These are phyloP conservation scores for Balanococcus diminutus DNA, from an alignment of 2,888 invertebrate species.

Conservation along the genomic window DNA sequence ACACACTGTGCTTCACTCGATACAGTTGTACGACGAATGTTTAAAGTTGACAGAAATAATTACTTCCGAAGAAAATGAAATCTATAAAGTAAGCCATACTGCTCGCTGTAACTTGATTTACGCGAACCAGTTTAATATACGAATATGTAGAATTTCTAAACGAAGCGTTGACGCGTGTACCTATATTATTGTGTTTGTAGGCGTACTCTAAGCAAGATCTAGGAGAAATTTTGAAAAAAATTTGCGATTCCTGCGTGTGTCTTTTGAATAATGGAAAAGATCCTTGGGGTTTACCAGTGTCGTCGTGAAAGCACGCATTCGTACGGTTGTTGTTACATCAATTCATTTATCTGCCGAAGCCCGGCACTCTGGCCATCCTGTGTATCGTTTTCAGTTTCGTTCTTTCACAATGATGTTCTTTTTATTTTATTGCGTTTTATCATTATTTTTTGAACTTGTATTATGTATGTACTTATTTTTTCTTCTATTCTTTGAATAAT, in stretches of 20 bases:
- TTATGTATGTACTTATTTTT: too few species aligned
- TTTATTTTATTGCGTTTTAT: too few species aligned
- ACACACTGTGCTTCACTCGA: constrained; percentile 78
- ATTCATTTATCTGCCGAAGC: too few species aligned
- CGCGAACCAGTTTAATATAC: too few species aligned
- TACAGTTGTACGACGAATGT: constrained; percentile 77
- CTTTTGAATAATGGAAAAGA: constrained; percentile 79
- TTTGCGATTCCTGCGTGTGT: constrained; percentile 78
- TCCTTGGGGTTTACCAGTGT: constrained; percentile 72
- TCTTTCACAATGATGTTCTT: too few species aligned
- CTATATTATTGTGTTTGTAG: constrained; percentile 57
- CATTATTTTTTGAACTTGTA: too few species aligned
- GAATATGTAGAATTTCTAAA: too few species aligned
- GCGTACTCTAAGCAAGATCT: constrained; percentile 76
- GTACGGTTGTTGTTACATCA: too few species aligned
- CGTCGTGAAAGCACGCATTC: constrained; percentile 42
- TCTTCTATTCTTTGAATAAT: too few species aligned
- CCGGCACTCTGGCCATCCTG: too few species aligned
- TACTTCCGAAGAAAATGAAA: constrained; percentile 76
- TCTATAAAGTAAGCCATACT: constrained; percentile 75
- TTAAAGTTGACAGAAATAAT: constrained; percentile 79
- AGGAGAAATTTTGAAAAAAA: constrained; percentile 75
- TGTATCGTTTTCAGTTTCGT: too few species aligned
- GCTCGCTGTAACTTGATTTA: background rate
- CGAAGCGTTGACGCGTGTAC: too few species aligned